phyloP scores from a whole-genome alignment of 2,797 vertebrate species.

The Cichlasoma orientale region DNA sequence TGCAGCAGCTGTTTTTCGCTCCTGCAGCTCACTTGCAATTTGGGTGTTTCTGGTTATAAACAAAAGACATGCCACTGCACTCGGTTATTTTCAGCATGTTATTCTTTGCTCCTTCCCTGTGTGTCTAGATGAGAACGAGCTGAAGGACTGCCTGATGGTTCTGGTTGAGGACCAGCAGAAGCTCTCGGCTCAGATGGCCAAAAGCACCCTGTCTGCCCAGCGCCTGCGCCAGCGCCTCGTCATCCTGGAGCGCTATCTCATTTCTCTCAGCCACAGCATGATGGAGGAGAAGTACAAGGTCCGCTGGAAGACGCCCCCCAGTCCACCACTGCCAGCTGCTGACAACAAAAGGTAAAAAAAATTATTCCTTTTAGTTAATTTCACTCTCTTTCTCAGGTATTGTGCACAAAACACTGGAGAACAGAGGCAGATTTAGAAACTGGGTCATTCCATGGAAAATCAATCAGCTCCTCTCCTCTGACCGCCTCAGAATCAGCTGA shows the following conservation, averaged over 20 bases:
- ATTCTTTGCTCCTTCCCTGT: not conserved
- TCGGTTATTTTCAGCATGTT: not conserved
- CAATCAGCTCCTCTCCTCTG: not conserved
- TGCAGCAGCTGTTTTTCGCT: not conserved
- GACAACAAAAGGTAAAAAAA: constrained; percentile 92
- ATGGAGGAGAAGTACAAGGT: constrained; percentile 92
- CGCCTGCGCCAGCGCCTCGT: constrained; percentile 93
- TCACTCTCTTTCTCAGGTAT: not conserved
- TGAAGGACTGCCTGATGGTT: constrained; percentile 93
- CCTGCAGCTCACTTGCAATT: not conserved
- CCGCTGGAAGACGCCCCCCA: constrained; percentile 89
- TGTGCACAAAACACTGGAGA: not conserved
- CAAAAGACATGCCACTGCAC: not conserved
- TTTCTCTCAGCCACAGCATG: constrained; percentile 94
- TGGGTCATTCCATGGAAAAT: not conserved
- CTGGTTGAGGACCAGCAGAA: constrained; percentile 95
- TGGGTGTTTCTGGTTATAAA: not conserved
- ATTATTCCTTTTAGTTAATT: not conserved
- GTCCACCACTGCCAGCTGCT: constrained; percentile 82
- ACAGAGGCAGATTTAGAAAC: not conserved
- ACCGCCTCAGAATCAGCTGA: not conserved
- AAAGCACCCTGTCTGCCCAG: constrained; percentile 91
- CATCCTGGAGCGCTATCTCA: constrained; percentile 96
- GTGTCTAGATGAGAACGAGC: constrained; percentile 85
- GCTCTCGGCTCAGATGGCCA: constrained; percentile 89